These are phyloP conservation scores for Cosmia pyralina DNA, from an alignment of 2,888 invertebrate species.

Conservation along the genomic window DNA sequence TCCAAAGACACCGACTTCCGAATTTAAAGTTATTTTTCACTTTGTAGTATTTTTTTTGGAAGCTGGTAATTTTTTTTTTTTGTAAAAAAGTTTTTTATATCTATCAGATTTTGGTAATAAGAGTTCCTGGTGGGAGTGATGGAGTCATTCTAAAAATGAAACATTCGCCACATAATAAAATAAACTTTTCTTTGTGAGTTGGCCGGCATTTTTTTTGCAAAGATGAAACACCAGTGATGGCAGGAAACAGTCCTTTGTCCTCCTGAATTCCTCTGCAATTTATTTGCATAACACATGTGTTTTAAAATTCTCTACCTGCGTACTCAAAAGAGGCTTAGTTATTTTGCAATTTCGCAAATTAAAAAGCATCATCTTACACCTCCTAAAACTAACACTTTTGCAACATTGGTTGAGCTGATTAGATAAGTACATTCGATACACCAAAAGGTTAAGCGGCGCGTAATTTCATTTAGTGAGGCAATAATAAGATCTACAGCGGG, in stretches of 20 bases:
- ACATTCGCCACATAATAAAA: background rate
- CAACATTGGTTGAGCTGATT: constrained; percentile 58
- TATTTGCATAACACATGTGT: too few relatives aligned
- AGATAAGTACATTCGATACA: constrained; percentile 64
- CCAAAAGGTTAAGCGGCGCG: constrained; percentile 57
- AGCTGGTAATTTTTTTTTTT: too few relatives aligned
- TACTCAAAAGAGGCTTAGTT: background rate
- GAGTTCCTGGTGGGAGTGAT: background rate
- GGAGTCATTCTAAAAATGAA: background rate
- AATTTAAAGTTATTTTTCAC: too few relatives aligned
- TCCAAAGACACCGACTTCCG: too few relatives aligned
- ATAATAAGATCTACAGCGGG: constrained; percentile 67
- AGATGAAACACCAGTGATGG: constrained; percentile 11
- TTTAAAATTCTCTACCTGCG: background rate
- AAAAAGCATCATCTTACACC: constrained; percentile 9
- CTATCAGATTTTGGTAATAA: background rate
- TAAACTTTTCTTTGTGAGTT: background rate
- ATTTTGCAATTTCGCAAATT: background rate
- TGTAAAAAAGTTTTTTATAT: too few relatives aligned
- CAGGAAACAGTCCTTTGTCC: constrained; percentile 11
- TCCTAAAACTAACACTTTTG: constrained; percentile 45
- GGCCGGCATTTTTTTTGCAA: background rate
- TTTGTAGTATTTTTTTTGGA: too few relatives aligned
- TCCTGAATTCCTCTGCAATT: constrained; percentile 1
- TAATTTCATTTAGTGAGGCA: constrained; percentile 63